These are phyloP conservation scores for Oenanthe melanoleuca DNA, from an alignment of 2,113 vertebrate genomes.

Conservation along the genomic window DNA sequence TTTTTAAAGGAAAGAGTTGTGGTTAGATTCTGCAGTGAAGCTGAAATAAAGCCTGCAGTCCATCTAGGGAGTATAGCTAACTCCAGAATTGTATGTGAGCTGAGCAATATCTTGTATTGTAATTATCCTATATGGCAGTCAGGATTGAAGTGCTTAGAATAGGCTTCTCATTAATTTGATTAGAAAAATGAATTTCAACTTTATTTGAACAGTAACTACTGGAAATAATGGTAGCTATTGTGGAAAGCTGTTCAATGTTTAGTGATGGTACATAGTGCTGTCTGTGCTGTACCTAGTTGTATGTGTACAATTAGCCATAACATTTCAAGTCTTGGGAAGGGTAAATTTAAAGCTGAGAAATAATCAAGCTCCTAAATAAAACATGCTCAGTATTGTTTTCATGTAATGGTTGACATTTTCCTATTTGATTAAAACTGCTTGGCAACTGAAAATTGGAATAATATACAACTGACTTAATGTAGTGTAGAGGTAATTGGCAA, in stretches of 20 bases:
- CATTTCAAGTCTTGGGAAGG: background rate
- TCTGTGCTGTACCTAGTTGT: background rate
- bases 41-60: background rate
- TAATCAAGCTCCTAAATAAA: background rate
- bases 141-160: background rate
- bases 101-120: background rate
- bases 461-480: background rate
- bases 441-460: background rate
- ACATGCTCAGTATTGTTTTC: background rate
- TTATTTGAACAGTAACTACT: background rate
- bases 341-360: background rate
- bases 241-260: fast-evolving
- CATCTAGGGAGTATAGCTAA: background rate
- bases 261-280: fast-evolving
- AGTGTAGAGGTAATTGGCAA: background rate
- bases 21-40: background rate
- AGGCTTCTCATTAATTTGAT: background rate
- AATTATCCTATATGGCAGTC: background rate
- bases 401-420: background rate
- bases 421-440: background rate
- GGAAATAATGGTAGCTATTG: background rate
- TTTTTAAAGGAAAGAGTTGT: background rate
- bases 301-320: background rate
- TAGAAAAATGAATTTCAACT: background rate
- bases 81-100: background rate